Evolutionary conservation across 1,140 invertebrate species (phyloP).

Genomic region (Mizuhopecten yessoensis): DNA sequence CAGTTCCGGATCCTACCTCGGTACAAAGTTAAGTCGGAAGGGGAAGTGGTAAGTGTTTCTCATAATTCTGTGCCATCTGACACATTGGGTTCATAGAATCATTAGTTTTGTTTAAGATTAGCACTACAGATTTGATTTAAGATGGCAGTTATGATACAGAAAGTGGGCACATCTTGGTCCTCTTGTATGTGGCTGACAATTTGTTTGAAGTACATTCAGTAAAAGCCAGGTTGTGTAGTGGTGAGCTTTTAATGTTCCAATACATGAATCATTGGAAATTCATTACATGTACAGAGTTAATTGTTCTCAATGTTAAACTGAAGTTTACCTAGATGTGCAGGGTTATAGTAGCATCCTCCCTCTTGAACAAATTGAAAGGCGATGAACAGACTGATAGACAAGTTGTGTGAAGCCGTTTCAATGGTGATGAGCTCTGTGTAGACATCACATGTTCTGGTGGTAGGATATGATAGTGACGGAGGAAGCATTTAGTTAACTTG

Average conservation of each 20-base stretch:
- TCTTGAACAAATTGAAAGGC: not conserved
- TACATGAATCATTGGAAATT: not conserved
- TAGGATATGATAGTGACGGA: too few species aligned
- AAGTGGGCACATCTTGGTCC: constrained; percentile 2
- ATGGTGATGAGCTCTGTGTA: not conserved
- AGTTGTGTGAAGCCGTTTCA: not conserved
- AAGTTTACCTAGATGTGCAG: not conserved
- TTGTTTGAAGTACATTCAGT: not conserved
- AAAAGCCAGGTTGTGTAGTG: not conserved
- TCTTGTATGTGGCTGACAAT: not conserved
- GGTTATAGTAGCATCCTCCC: not conserved
- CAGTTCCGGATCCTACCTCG: constrained; percentile 83
- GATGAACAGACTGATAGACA: not conserved
- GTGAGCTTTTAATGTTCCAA: not conserved
- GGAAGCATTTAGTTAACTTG: too few species aligned
- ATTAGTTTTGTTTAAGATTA: not conserved
- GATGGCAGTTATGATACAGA: not conserved
- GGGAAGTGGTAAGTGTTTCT: constrained; percentile 81
- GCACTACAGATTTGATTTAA: not conserved
- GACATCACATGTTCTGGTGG: too few species aligned
- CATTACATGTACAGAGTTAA: not conserved
- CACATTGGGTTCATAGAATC: not conserved
- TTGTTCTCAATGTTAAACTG: not conserved
- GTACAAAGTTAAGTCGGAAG: constrained; percentile 84
- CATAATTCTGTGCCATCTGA: not conserved